Evolutionary conservation across 2,797 vertebrate genomes (phyloP), one percentile per base, ranked within the genome.

Genomic region (Avahi laniger): DNA sequence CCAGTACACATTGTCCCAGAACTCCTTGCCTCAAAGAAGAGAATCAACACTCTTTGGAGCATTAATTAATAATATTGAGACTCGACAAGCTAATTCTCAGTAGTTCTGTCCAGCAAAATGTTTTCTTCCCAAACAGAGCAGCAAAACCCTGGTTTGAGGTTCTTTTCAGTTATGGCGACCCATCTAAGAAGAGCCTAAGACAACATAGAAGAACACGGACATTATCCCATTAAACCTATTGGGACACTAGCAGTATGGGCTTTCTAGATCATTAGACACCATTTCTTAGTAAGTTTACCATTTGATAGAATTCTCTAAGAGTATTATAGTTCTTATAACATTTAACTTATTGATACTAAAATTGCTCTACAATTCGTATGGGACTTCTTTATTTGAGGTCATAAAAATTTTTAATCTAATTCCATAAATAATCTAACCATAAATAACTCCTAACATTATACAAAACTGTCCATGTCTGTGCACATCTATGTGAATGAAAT

Each of bases 261-360:
- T 88, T 94, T 92, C 73, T 46, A n/a, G 38, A 82, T 33, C 30
- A 84, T 52, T 43, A 76, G 33, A 84, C 4, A 69, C 9, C 15
- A 81, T 35, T 80, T 93, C 28, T 50, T 96, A 90, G 75, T 67
- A 43, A 80, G 4, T 15, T 70, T 90, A 46, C 73, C 24, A 89
- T 57, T 43, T 81, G 24, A 86, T 38, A 57, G 41, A 93, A 94
- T 89, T 83, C 20, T 87, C 38, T 76, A 67, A 81, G 15, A 50
- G 7, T 18, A 82, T 65, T 72, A 70, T 1, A 85, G 22, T 89
- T 83, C 38, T 92, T 33, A n/a, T 86, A 92, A 83, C 12, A 54
- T 88, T 90, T 82, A 82, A 50, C 33, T 95, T 81, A 46, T n/a
- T 28, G 28, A 85, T n/a, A 73, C 9, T 46, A 94, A 91, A 79